Evolutionary conservation across 2,888 invertebrate species (phyloP).

Genomic region (Stenolophus ochropezus): DNA sequence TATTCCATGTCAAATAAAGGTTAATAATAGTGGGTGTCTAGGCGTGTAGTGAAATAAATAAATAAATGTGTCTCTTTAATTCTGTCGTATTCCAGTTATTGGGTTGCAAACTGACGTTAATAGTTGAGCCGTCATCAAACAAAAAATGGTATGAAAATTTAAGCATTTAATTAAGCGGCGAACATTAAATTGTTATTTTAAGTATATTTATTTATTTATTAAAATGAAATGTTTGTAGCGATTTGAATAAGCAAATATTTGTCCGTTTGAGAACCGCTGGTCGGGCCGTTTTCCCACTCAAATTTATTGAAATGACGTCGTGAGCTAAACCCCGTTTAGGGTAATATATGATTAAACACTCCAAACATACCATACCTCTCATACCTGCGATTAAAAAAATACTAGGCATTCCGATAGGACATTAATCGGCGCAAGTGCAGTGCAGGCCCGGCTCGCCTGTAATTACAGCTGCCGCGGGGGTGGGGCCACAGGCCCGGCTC

Average conservation of each 20-base stretch:
- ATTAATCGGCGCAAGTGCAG: conserved; percentile 15
- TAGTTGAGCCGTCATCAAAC: too few relatives aligned
- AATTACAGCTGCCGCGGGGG: conserved; percentile 33
- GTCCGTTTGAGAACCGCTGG: neutral
- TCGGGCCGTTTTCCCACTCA: conserved; percentile 2
- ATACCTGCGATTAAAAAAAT: conserved; percentile 41
- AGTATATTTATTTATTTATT: neutral
- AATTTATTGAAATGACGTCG: conserved; percentile 35
- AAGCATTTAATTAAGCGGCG: too few relatives aligned
- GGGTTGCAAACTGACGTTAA: too few relatives aligned
- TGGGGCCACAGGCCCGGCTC: conserved; percentile 5
- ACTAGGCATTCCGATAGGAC: conserved; percentile 32
- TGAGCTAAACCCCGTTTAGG: conserved; percentile 35
- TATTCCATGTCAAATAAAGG: too few relatives aligned
- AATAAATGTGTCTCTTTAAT: too few relatives aligned
- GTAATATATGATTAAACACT: conserved; percentile 44
- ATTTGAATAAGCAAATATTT: neutral
- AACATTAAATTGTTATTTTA: too few relatives aligned
- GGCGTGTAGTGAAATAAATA: too few relatives aligned
- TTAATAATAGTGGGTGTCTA: too few relatives aligned
- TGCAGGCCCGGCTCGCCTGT: conserved; percentile 35
- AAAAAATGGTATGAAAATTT: too few relatives aligned
- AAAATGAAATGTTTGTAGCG: neutral
- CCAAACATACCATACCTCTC: conserved; percentile 34
- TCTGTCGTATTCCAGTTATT: too few relatives aligned